These are phyloP conservation scores for Melozone crissalis DNA, from an alignment of 2,113 vertebrate genomes.

Conservation along the genomic window DNA sequence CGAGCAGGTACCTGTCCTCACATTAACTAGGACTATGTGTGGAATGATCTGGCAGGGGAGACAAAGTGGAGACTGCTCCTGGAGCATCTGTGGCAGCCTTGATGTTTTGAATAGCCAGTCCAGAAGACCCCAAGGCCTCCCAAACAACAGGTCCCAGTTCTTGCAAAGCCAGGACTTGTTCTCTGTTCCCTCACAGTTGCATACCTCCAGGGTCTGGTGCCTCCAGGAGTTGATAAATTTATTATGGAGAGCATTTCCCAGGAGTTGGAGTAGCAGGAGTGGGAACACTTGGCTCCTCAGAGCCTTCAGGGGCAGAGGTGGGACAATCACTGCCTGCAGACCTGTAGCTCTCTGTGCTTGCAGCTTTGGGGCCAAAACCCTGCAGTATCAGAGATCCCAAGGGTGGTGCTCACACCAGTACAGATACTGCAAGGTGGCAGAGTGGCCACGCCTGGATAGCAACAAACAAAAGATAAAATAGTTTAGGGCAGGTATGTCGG, in stretches of 20 bases:
- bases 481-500: background rate
- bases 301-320: fast-evolving
- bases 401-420: background rate
- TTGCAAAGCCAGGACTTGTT: background rate
- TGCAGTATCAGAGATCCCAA: background rate
- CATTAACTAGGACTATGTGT: fast-evolving
- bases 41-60: no score
- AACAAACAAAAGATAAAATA: background rate
- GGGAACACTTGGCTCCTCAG: background rate
- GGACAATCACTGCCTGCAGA: fast-evolving
- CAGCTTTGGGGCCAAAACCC: background rate
- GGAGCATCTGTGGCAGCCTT: background rate
- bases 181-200: fast-evolving
- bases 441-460: background rate
- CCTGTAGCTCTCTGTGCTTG: background rate
- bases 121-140: background rate
- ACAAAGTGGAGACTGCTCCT: background rate
- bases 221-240: background rate
- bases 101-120: background rate
- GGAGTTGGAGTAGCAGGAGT: background rate
- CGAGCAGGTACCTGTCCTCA: conserved; percentile 35
- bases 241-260: fast-evolving
- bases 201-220: background rate
- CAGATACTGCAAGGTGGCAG: background rate
- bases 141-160: background rate